phyloP scores from a whole-genome alignment of 2,888 invertebrate genomes.

The Alloplasta piceator region DNA sequence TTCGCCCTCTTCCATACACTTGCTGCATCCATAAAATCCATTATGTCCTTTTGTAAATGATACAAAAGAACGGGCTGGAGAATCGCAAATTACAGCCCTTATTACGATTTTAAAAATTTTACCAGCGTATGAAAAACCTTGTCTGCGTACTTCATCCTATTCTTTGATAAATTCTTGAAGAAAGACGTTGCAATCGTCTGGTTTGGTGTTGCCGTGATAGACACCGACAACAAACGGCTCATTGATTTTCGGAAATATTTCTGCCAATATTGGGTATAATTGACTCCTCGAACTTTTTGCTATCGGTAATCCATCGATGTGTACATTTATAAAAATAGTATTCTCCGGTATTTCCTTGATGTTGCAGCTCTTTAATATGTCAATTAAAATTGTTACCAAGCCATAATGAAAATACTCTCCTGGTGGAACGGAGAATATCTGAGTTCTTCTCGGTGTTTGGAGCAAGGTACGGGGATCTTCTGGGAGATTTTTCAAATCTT shows the following conservation, averaged over 20 bases:
- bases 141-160: conserved; percentile 6
- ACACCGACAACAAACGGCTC: conserved; percentile 23
- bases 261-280: conserved; percentile 27
- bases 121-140: neutral
- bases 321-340: conserved; percentile 3
- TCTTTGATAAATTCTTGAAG: conserved; percentile 24
- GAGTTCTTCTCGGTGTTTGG: neutral
- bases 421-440: conserved; percentile 1
- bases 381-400: conserved; percentile 1
- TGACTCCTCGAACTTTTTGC: conserved; percentile 37
- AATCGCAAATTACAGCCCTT: conserved; percentile 26
- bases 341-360: neutral
- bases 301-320: conserved; percentile 35
- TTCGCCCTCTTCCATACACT: conserved; percentile 20
- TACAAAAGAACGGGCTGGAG: conserved; percentile 22
- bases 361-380: neutral
- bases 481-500: conserved; percentile 6
- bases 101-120: neutral
- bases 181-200: neutral
- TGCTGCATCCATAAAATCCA: conserved; percentile 21
- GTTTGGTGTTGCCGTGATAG: conserved; percentile 25
- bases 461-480: conserved; percentile 21
- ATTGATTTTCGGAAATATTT: conserved; percentile 16
- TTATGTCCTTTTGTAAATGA: conserved; percentile 26
- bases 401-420: conserved; percentile 41